Evolutionary conservation across 2,113 vertebrate genomes (phyloP).

Genomic region (Corythornis madagascariensis): DNA sequence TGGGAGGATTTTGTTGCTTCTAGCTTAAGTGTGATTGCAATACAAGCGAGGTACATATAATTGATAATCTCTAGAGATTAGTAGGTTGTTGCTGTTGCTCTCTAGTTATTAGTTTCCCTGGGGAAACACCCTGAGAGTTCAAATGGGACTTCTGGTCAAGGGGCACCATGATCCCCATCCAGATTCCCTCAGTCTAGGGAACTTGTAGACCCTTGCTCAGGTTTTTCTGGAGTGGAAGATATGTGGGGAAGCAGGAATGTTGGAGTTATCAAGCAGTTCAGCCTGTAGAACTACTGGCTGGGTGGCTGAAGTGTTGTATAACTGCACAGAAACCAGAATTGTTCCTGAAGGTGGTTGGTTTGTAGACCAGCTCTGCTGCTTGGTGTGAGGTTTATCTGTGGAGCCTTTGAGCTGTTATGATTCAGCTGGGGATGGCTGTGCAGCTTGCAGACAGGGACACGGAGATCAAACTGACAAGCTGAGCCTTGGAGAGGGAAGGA

Average conservation of each 20-base stretch:
- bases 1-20: not conserved
- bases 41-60: not conserved
- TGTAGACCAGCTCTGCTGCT: conserved; percentile 55
- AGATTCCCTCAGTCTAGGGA: not conserved
- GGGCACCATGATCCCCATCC: fast-evolving
- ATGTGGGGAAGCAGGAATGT: not conserved
- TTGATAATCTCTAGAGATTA: not conserved
- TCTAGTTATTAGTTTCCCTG: not conserved
- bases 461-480: not conserved
- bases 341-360: conserved; percentile 23
- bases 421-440: not conserved
- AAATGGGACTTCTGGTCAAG: not conserved
- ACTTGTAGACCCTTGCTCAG: not conserved
- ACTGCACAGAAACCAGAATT: conserved; percentile 48
- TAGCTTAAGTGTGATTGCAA: not conserved
- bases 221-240: not conserved
- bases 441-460: not conserved
- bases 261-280: not conserved
- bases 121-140: not conserved
- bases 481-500: not conserved
- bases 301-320: conserved; percentile 11
- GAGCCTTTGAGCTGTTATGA: conserved; percentile 31
- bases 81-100: not conserved
- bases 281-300: conserved; percentile 8
- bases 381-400: conserved; percentile 39